phyloP scores from a whole-genome alignment of 2,888 invertebrate genomes.

The Embidobia sp. region DNA sequence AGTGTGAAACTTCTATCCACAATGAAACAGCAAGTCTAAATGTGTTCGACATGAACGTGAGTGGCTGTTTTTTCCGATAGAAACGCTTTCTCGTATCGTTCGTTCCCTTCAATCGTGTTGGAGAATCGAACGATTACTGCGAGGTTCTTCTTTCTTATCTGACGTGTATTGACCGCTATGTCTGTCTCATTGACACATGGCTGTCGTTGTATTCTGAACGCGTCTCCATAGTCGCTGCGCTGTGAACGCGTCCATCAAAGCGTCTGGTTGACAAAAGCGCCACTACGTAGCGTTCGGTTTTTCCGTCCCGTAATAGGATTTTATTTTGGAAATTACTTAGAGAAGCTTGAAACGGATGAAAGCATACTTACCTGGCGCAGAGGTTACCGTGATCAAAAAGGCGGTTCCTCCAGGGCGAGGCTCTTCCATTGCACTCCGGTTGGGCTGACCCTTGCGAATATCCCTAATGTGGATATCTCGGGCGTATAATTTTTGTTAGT shows the following conservation, averaged over 20 bases:
- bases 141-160: not conserved
- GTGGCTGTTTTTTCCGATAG: not conserved
- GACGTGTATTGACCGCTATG: not conserved
- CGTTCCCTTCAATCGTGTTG: not conserved
- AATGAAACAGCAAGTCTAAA: not conserved
- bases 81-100: not conserved
- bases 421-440: conserved; percentile 84
- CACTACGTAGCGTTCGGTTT: not conserved
- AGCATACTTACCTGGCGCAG: conserved; percentile 39
- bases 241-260: not conserved
- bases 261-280: not conserved
- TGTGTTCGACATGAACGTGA: not conserved
- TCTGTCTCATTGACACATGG: not conserved
- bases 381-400: conserved; percentile 34
- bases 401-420: conserved; percentile 77
- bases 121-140: not conserved
- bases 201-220: not conserved
- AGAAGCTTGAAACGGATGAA: not conserved
- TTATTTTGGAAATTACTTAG: not conserved
- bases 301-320: not conserved
- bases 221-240: not conserved
- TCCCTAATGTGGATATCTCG: conserved; percentile 83
- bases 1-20: not conserved
- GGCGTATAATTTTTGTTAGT: conserved; percentile 80
- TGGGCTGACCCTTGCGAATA: conserved; percentile 83